phyloP scores from a whole-genome alignment of 2,113 vertebrate species.

The Boleophthalmus pectinirostris region DNA sequence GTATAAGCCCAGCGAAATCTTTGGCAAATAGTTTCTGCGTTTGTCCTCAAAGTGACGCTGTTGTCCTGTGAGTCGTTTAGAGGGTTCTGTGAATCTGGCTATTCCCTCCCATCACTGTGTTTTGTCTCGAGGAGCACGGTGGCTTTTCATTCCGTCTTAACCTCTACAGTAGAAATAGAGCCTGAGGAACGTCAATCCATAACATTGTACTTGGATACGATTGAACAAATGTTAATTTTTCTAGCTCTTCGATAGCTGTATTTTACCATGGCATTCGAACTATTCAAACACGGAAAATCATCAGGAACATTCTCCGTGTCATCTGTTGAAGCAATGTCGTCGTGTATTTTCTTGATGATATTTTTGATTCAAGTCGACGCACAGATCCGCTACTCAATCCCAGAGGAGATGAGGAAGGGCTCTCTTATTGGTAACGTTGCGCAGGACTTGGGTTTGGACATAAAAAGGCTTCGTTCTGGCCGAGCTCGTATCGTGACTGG shows the following conservation, averaged over 20 bases:
- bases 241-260: too few relatives aligned
- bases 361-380: too few relatives aligned
- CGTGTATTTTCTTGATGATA: conserved; percentile 25
- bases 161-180: neutral
- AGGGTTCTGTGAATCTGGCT: neutral
- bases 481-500: conserved; percentile 69
- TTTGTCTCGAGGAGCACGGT: conserved; percentile 4
- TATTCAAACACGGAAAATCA: neutral
- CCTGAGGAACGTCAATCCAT: neutral
- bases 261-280: too few relatives aligned
- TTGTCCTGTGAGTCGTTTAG: conserved; percentile 43
- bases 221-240: too few relatives aligned
- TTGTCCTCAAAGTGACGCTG: conserved; percentile 63
- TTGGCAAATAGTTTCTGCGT: neutral
- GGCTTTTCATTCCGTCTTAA: neutral
- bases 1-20: conserved; percentile 22
- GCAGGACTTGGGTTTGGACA: conserved; percentile 74
- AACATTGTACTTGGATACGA: neutral
- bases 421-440: conserved; percentile 75
- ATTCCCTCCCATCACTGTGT: conserved; percentile 25
- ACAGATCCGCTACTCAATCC: conserved; percentile 4
- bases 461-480: conserved; percentile 58
- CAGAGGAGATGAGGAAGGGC: conserved; percentile 75
- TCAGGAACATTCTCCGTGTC: conserved; percentile 28
- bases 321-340: conserved; percentile 6